phyloP scores from a whole-genome alignment of 2,888 invertebrate species.

The Subacronicta megacephala region DNA sequence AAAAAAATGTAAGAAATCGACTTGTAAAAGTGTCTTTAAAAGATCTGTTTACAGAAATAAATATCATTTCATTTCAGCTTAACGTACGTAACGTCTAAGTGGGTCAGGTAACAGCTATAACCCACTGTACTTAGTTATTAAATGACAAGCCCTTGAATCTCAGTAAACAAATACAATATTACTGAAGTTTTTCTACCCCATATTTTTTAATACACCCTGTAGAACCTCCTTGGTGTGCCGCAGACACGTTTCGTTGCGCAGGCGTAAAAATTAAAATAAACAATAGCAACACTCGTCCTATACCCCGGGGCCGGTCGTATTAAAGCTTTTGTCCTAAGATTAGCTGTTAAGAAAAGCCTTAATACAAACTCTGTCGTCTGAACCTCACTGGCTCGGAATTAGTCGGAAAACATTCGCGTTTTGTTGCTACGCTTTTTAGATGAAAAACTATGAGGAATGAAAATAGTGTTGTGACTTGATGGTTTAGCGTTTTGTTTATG shows the following conservation, averaged over 20 bases:
- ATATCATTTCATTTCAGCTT: too few relatives aligned
- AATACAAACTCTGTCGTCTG: conserved; percentile 64
- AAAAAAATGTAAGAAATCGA: too few relatives aligned
- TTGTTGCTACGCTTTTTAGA: conserved; percentile 44
- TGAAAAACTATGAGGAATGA: conserved; percentile 59
- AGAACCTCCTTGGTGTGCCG: conserved; percentile 66
- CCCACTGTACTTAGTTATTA: too few relatives aligned
- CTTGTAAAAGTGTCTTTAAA: too few relatives aligned
- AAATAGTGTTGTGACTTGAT: conserved; percentile 52
- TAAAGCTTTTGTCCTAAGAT: conserved; percentile 89
- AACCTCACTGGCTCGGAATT: conserved; percentile 59
- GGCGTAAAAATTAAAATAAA: conserved; percentile 88
- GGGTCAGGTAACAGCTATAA: too few relatives aligned
- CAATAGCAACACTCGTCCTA: conserved; percentile 84
- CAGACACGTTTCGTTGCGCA: conserved; percentile 71
- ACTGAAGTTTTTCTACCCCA: too few relatives aligned
- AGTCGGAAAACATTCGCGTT: conserved; percentile 43
- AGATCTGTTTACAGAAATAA: too few relatives aligned
- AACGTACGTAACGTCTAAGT: too few relatives aligned
- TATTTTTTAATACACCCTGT: conserved; percentile 64
- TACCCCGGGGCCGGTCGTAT: conserved; percentile 80
- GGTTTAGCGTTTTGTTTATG: conserved; percentile 47
- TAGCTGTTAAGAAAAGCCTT: conserved; percentile 84
- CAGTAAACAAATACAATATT: too few relatives aligned
- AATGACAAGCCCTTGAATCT: too few relatives aligned